phyloP scores from a whole-genome alignment of 2,113 vertebrate species.

The Chascanopsetta lugubris region DNA sequence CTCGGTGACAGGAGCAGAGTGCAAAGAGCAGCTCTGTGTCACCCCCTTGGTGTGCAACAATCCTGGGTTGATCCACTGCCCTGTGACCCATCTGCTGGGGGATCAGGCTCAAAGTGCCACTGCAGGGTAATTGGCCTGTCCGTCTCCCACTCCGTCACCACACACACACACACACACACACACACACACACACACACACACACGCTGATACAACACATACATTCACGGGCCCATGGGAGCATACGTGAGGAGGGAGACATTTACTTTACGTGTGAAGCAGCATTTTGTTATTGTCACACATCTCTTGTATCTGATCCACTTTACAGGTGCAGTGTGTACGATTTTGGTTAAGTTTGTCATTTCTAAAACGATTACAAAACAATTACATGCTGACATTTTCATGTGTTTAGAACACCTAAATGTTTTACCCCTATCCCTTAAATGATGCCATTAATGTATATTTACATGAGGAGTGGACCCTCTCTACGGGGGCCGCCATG shows the following conservation, averaged over 20 bases:
- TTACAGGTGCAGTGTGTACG: too few relatives aligned
- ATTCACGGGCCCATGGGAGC: neutral
- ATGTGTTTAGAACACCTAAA: too few relatives aligned
- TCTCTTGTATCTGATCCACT: slow-evolving; percentile 31
- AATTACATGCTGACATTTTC: too few relatives aligned
- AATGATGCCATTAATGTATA: too few relatives aligned
- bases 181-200: slow-evolving; percentile 4
- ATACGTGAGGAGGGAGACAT: neutral
- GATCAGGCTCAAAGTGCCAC: slow-evolving; percentile 53
- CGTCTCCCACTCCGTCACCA: slow-evolving; percentile 45
- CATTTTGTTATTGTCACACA: slow-evolving; percentile 23
- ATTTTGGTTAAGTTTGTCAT: too few relatives aligned
- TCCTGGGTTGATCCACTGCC: slow-evolving; percentile 36
- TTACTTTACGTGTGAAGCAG: neutral
- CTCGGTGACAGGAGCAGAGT: slow-evolving; percentile 50
- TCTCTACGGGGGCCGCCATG: too few relatives aligned
- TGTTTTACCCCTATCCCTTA: too few relatives aligned
- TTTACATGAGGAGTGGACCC: too few relatives aligned
- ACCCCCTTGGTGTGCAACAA: slow-evolving; percentile 27
- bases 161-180: slow-evolving; percentile 18
- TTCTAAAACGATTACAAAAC: too few relatives aligned
- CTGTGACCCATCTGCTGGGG: slow-evolving; percentile 44
- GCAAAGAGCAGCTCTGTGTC: slow-evolving; percentile 55
- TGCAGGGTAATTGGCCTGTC: slow-evolving; percentile 72
- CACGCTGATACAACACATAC: slow-evolving; percentile 1